A percentile compares a stretch with the other conserved stretches of the same genome.
phyloP scores from a whole-genome alignment of 2,113 vertebrate species.

The Furnarius figulus region DNA sequence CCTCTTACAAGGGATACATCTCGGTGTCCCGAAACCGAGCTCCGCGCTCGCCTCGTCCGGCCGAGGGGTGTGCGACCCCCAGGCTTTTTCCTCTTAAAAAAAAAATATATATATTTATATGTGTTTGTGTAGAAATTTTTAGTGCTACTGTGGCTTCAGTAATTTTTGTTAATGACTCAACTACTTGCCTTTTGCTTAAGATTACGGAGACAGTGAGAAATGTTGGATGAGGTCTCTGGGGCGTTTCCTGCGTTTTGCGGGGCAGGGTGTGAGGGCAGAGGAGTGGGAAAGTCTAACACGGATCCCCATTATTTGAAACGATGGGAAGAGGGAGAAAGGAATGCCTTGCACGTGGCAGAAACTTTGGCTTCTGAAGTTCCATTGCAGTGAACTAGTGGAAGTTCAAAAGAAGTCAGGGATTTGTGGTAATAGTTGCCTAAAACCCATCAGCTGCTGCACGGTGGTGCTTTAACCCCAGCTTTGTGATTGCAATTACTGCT shows the following conservation, averaged over 20 bases:
- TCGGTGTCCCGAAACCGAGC: fast-evolving
- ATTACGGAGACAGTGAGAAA: background rate
- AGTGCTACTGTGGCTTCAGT: background rate
- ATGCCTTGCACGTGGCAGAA: background rate
- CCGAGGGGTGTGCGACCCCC: fast-evolving
- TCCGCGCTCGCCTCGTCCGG: fast-evolving
- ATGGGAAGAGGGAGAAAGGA: fast-evolving
- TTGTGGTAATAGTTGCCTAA: background rate
- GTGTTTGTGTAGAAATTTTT: too few species aligned
- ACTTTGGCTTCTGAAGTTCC: background rate
- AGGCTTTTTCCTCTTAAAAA: fast-evolving
- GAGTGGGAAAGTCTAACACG: background rate
- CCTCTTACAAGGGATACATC: fast-evolving
- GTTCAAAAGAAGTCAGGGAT: background rate
- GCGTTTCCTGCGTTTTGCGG: fast-evolving
- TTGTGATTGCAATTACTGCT: background rate
- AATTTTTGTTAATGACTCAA: background rate
- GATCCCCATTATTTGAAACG: background rate
- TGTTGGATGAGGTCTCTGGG: background rate
- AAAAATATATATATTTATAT: too few species aligned
- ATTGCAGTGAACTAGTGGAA: background rate
- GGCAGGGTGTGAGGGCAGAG: too few species aligned
- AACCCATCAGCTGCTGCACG: fast-evolving
- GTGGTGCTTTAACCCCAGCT: background rate
- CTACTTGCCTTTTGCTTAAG: too few species aligned